Conservation (phyloP, 2,888 invertebrate genomes). For the Torymus aiolomorphi region DNA sequence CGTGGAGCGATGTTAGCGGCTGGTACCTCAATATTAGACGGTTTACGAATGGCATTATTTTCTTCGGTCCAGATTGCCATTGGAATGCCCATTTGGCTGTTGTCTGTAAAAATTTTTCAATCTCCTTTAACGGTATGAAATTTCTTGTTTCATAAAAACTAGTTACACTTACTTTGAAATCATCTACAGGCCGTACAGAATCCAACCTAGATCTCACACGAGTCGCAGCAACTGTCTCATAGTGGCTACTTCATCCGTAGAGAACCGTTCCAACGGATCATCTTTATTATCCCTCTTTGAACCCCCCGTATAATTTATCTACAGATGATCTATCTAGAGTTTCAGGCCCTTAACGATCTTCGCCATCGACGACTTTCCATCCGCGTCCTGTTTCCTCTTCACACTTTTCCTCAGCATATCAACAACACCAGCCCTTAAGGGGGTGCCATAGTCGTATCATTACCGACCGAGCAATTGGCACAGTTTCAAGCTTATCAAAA, state of each 20-base stretch:
- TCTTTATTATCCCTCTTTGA: constrained; percentile 41
- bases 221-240: constrained; percentile 79
- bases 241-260: constrained; percentile 80
- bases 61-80: constrained; percentile 82
- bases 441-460: too few relatives aligned
- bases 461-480: too few relatives aligned
- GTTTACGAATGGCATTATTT: constrained; percentile 80
- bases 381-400: constrained; percentile 53
- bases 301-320: constrained; percentile 15
- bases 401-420: constrained; percentile 59
- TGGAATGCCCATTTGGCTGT: constrained; percentile 82
- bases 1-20: constrained; percentile 72
- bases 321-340: constrained; percentile 62
- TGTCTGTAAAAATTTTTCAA: constrained; percentile 76
- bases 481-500: too few relatives aligned
- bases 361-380: constrained; percentile 50
- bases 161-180: constrained; percentile 38
- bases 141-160: not conserved
- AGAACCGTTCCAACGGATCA: constrained; percentile 79
- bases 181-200: constrained; percentile 55
- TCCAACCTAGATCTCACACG: constrained; percentile 76
- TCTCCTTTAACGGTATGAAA: not conserved
- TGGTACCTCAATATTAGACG: constrained; percentile 78
- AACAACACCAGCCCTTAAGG: too few relatives aligned
- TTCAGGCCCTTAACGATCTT: constrained; percentile 66